These are phyloP conservation scores for Dynastes maya DNA, from an alignment of 2,888 invertebrate species.

Conservation along the genomic window DNA sequence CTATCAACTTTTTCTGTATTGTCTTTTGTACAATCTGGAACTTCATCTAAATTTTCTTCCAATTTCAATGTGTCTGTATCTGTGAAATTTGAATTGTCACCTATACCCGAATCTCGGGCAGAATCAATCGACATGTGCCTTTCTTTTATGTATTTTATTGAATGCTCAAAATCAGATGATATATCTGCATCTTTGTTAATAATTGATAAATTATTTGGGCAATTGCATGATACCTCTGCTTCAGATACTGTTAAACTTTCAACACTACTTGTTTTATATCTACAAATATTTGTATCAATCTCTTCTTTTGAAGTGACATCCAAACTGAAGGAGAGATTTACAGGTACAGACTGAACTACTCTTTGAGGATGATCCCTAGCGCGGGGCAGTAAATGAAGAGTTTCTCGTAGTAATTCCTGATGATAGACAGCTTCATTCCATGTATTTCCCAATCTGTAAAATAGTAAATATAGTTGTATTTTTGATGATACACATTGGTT, in stretches of 20 bases:
- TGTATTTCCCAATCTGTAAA: conserved; percentile 71
- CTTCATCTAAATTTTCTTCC: conserved; percentile 57
- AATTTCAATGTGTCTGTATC: conserved; percentile 63
- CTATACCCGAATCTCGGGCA: conserved; percentile 78
- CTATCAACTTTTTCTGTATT: conserved; percentile 16
- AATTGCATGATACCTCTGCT: conserved; percentile 39
- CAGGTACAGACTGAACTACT: conserved; percentile 21
- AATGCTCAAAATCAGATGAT: conserved; percentile 40
- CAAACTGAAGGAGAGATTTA: conserved; percentile 24
- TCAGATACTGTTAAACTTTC: conserved; percentile 23
- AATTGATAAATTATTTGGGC: conserved; percentile 46
- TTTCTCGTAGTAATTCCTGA: conserved; percentile 70
- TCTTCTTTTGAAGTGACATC: conserved; percentile 1
- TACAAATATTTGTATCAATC: conserved; percentile 14
- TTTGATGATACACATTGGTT: background rate
- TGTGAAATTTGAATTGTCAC: conserved; percentile 71
- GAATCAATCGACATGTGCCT: conserved; percentile 78
- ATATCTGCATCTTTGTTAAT: conserved; percentile 27
- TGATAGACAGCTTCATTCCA: conserved; percentile 74
- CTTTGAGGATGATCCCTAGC: conserved; percentile 37
- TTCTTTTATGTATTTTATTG: conserved; percentile 59
- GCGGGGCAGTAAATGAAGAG: conserved; percentile 70
- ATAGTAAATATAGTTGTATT: conserved; percentile 29
- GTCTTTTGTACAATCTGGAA: conserved; percentile 40
- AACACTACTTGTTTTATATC: conserved; percentile 15